phyloP scores from a whole-genome alignment of 2,888 invertebrate species.

The Spicauda simplicius region DNA sequence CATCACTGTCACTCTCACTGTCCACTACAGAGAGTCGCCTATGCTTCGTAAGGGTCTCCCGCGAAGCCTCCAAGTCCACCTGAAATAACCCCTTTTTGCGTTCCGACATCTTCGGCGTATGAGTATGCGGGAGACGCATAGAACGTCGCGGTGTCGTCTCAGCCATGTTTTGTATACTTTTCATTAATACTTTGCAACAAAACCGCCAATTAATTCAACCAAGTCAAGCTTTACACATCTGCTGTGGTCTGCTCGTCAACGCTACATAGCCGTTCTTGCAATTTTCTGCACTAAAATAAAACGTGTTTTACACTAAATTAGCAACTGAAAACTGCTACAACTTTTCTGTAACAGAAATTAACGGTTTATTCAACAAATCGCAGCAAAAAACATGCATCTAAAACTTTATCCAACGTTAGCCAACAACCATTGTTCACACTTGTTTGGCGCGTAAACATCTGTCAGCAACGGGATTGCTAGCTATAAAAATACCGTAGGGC shows the following conservation, averaged over 20 bases:
- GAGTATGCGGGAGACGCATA: conserved; percentile 63
- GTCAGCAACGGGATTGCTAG: conserved; percentile 15
- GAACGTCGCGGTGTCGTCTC: conserved; percentile 73
- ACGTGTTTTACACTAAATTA: conserved; percentile 10
- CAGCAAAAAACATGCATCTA: conserved; percentile 50
- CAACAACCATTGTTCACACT: conserved; percentile 66
- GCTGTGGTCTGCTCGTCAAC: conserved; percentile 32
- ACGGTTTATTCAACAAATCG: conserved; percentile 42
- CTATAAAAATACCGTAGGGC: neutral
- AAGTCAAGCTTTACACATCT: conserved; percentile 44
- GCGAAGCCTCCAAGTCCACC: conserved; percentile 49
- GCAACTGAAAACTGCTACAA: conserved; percentile 14
- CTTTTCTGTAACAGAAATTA: conserved; percentile 39
- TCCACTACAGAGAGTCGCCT: conserved; percentile 72
- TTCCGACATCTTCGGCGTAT: conserved; percentile 86
- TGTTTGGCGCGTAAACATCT: conserved; percentile 82
- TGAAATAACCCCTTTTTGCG: conserved; percentile 87
- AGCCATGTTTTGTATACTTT: conserved; percentile 60
- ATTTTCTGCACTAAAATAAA: conserved; percentile 3
- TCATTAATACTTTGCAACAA: conserved; percentile 42
- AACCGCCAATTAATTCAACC: conserved; percentile 45
- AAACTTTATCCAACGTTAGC: conserved; percentile 57
- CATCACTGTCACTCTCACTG: conserved; percentile 80
- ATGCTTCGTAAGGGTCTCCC: conserved; percentile 73
- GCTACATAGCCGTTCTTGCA: conserved; percentile 5